Evolutionary conservation across 2,797 vertebrate genomes (phyloP), one percentile per base, ranked within the genome.

Genomic region (Saxicola maurus): DNA sequence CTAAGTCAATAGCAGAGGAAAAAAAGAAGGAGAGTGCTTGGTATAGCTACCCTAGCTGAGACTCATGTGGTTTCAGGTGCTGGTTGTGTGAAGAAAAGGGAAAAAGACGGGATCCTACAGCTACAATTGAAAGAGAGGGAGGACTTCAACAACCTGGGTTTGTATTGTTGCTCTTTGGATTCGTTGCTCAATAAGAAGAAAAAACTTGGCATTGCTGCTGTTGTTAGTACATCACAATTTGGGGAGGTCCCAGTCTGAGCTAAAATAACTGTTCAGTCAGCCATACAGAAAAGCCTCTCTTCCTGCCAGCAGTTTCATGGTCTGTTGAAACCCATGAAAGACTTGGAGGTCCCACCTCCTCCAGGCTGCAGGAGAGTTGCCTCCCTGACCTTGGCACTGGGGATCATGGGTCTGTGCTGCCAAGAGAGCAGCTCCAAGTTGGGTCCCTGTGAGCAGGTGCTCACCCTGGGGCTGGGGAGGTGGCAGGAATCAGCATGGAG

Each of bases 311-410:
- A 4, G 9, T 56, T 82, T 53, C 17, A 12, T 7, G 9, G 15
- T 35, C 51, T 82, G 28, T 38, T 56, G 68, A 71, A 87, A 31
- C n/a, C 24, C 10, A 3, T 28, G 0, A 2, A 38, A 68, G 55
- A 15, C 35, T 45, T 8, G 3, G 24, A 61, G 55, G 53, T 72
- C 14, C 35, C 25, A 45, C 12, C 17, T 90, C 60, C 23, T 76
- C 35, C 1, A 2, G 0, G 1, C 45, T 8, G 1, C 24, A 7
- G 25, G 20, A 56, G 37, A 0, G 3, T 17, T 74, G 27, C 28
- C n/a, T 68, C 30, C 0, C 0, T 37, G n/a, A 33, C 8, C 13
- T 24, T 0, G 0, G 7, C 7, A 0, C 43, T 6, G 31, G 38
- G n/a, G 42, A 30, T 67, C 1, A 0, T 10, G 28, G 37, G 28